Conservation (phyloP, 2,888 invertebrate species). For the Noctua pronuba region DNA sequence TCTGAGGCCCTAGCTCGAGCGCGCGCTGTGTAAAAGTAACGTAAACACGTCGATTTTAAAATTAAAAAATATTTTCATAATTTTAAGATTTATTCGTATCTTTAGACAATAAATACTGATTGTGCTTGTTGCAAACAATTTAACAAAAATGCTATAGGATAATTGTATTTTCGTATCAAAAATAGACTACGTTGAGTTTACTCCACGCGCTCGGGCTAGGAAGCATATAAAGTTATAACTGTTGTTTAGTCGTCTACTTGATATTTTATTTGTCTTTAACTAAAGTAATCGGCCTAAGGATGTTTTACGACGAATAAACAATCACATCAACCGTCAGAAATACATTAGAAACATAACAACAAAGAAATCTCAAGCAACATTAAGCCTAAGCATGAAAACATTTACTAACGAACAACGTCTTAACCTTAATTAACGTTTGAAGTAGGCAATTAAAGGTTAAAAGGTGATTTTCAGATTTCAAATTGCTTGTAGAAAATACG, state of each 20-base stretch:
- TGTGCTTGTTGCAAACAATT: too few relatives aligned
- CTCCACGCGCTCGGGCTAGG: too few relatives aligned
- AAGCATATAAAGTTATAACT: neutral
- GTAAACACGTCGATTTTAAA: too few relatives aligned
- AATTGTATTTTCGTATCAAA: too few relatives aligned
- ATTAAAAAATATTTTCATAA: too few relatives aligned
- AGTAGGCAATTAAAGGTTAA: slow-evolving; percentile 69
- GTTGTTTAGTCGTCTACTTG: neutral
- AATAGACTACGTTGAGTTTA: too few relatives aligned
- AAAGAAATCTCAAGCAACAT: slow-evolving; percentile 26
- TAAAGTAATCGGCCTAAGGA: neutral
- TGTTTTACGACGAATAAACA: neutral
- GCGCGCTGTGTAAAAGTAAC: too few relatives aligned
- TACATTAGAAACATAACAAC: slow-evolving; percentile 25
- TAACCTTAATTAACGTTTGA: slow-evolving; percentile 62
- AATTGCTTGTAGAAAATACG: slow-evolving; percentile 69
- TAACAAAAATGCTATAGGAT: too few relatives aligned
- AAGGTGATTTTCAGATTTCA: slow-evolving; percentile 66
- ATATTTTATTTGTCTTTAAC: neutral
- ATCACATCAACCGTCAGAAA: neutral
- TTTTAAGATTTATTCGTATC: too few relatives aligned
- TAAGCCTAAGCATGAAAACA: slow-evolving; percentile 27
- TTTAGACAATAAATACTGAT: too few relatives aligned
- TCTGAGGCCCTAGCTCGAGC: too few relatives aligned
- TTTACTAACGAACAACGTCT: slow-evolving; percentile 47